A percentile compares a stretch with the other conserved stretches of the same genome.
Evolutionary conservation across 2,888 invertebrate genomes (phyloP).

Genomic region (Coenonympha glycerion): DNA sequence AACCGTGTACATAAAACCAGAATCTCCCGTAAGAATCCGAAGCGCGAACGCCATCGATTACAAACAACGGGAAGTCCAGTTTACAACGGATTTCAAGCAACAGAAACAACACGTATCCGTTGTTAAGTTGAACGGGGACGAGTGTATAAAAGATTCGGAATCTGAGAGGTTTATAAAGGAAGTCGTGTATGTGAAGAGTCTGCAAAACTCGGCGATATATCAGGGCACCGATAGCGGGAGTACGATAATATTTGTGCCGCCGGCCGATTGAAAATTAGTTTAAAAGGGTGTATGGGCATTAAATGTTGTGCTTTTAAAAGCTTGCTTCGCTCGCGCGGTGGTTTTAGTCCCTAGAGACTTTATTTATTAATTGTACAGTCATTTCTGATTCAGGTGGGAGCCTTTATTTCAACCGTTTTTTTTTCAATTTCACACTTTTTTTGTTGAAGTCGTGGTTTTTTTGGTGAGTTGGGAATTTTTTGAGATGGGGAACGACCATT

Average conservation of each 20-base stretch:
- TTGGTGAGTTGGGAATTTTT: no score
- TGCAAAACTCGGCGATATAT: constrained; percentile 59
- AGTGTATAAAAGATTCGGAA: constrained; percentile 43
- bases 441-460: no score
- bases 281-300: constrained; percentile 16
- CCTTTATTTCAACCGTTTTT: no score
- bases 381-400: background rate
- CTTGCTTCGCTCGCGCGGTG: constrained; percentile 4
- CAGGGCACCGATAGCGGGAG: constrained; percentile 60
- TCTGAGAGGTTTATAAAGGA: constrained; percentile 52
- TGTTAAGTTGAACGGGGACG: constrained; percentile 60
- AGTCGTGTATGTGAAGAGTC: constrained; percentile 51
- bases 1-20: constrained; percentile 62
- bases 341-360: constrained; percentile 1
- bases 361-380: constrained; percentile 2
- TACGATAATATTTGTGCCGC: constrained; percentile 65
- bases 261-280: constrained; percentile 54
- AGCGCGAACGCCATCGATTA: constrained; percentile 43
- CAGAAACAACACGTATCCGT: constrained; percentile 63
- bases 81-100: no score
- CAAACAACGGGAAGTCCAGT: no score
- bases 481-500: no score
- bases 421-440: no score
- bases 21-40: constrained; percentile 41
- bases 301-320: constrained; percentile 3